A percentile compares a stretch with the other conserved stretches of the same genome.
Evolutionary conservation across 2,797 vertebrate species (phyloP).

Genomic region (Phrynocephalus forsythii): DNA sequence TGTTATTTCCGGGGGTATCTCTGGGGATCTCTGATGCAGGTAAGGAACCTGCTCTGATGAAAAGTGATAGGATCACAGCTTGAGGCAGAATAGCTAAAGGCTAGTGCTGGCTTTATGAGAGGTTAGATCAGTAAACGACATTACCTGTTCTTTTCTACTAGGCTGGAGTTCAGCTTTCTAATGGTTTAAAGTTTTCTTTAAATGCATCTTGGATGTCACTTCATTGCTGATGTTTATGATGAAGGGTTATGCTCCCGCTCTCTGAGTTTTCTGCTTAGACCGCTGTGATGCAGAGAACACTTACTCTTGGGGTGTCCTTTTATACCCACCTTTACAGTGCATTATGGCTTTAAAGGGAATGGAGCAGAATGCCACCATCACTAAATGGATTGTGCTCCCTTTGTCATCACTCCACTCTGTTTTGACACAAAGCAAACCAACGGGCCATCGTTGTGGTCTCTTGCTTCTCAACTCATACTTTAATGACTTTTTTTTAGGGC

Average conservation of each 20-base stretch:
- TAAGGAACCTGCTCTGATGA: neutral
- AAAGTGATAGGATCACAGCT: constrained; percentile 6
- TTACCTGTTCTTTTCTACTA: constrained; percentile 9
- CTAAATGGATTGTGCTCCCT: constrained; percentile 53
- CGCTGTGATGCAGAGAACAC: constrained; percentile 45
- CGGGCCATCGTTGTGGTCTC: constrained; percentile 50
- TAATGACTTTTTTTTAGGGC: constrained; percentile 62
- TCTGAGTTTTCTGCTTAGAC: constrained; percentile 56
- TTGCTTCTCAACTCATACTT: constrained; percentile 57
- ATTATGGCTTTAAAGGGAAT: constrained; percentile 57
- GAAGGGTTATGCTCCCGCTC: constrained; percentile 42
- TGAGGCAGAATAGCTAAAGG: neutral
- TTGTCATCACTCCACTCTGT: constrained; percentile 67
- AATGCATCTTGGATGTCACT: constrained; percentile 16
- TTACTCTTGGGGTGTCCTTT: constrained; percentile 60
- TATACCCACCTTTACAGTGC: constrained; percentile 51
- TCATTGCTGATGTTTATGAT: constrained; percentile 61
- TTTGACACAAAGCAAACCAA: constrained; percentile 57
- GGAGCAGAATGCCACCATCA: constrained; percentile 50
- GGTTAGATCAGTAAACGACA: neutral
- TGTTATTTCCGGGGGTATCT: accelerated
- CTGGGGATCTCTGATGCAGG: neutral
- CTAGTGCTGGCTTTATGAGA: constrained; percentile 9
- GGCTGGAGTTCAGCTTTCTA: constrained; percentile 51
- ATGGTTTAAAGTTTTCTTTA: constrained; percentile 56